Percentiles rank a stretch among this genome's conserved stretches.
Evolutionary conservation across 2,797 vertebrate genomes (phyloP).

Genomic region (Notolepis coatsorum): DNA sequence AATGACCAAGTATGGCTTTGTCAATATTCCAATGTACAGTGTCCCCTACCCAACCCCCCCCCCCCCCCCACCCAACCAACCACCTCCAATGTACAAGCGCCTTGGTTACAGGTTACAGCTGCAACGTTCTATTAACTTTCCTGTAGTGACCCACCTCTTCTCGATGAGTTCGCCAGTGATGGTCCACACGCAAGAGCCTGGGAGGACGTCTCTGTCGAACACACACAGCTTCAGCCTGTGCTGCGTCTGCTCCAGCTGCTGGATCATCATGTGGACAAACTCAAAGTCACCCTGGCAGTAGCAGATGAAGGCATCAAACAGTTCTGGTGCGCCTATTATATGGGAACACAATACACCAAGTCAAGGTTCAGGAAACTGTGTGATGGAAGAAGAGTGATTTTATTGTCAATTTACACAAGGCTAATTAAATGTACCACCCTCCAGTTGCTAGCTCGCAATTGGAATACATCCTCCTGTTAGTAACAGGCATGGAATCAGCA

Average conservation of each 20-base stretch:
- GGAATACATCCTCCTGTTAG: too few relatives aligned
- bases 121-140: too few relatives aligned
- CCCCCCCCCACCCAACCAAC: too few relatives aligned
- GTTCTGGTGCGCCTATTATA: conserved; percentile 84
- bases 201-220: conserved; percentile 95
- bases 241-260: conserved; percentile 89
- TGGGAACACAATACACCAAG: not conserved
- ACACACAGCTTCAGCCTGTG: conserved; percentile 93
- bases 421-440: too few relatives aligned
- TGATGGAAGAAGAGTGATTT: not conserved
- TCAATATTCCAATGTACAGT: too few relatives aligned
- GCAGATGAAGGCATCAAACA: conserved; percentile 98
- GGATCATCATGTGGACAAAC: conserved; percentile 97
- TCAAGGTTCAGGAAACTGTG: not conserved
- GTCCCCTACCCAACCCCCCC: too few relatives aligned
- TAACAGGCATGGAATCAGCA: too few relatives aligned
- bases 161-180: conserved; percentile 97
- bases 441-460: too few relatives aligned
- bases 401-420: too few relatives aligned
- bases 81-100: too few relatives aligned
- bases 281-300: conserved; percentile 92
- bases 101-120: too few relatives aligned
- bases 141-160: conserved; percentile 84
- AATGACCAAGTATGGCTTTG: too few relatives aligned
- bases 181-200: conserved; percentile 94